phyloP scores from a whole-genome alignment of 2,113 vertebrate species.

The Peromyscus maniculatus region DNA sequence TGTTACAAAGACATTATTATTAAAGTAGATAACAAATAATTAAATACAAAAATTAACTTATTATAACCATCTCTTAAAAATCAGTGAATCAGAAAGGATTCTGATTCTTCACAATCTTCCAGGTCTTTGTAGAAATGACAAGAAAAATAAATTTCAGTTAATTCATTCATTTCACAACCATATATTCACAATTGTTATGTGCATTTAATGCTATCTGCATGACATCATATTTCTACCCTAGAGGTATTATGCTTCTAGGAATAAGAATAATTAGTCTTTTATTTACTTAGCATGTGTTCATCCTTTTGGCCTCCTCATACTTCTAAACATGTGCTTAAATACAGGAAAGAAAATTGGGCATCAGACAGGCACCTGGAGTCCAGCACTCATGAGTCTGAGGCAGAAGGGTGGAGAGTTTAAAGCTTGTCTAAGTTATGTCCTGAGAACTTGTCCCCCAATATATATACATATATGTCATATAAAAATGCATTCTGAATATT shows the following conservation, averaged over 20 bases:
- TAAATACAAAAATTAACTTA: neutral
- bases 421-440: neutral
- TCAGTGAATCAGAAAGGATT: constrained; percentile 23
- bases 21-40: constrained; percentile 12
- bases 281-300: neutral
- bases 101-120: neutral
- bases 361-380: neutral
- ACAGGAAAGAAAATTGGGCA: neutral
- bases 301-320: neutral
- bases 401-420: neutral
- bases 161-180: neutral
- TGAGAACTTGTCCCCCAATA: neutral
- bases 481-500: constrained; percentile 11
- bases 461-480: neutral
- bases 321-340: neutral
- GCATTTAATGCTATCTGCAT: constrained; percentile 32
- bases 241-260: neutral
- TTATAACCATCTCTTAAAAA: constrained; percentile 13
- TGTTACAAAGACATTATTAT: neutral
- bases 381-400: neutral
- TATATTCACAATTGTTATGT: neutral
- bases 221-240: neutral
- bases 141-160: neutral
- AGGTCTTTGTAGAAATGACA: neutral
- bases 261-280: neutral